Evolutionary conservation across 2,888 invertebrate genomes (phyloP), one percentile per base, ranked within the genome.

Genomic region (Bimastos eiseni): DNA sequence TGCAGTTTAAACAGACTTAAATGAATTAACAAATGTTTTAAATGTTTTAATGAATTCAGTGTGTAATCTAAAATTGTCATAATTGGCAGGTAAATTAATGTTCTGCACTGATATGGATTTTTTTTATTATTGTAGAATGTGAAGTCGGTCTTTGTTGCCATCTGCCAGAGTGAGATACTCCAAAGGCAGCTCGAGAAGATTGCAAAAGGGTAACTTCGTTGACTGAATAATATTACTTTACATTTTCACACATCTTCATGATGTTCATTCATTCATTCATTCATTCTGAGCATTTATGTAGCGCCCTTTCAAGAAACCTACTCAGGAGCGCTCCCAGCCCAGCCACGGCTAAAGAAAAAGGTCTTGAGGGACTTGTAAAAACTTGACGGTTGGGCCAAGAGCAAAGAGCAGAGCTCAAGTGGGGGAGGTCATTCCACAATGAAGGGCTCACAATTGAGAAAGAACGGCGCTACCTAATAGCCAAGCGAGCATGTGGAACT

Each of bases 181-280:
- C 99, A 99, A 96, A 97, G 97, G 1, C 97, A 98, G 93, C 98
- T 99, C 0, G 98, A 98, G 96, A 99, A 99, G 96, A 99, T 99
- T 93, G 99, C 99, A 96, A 99, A 99, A 95, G 99, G 99, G 95
- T 96, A 92, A 92, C 94, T 93, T 19, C 15, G 34, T 33, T 30
- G 70, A 11, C n/a, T n/a, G n/a, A 30, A 70, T 70, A 30, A 55
- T 55, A 55, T 55, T 30, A 4, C 8, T n/a, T 70, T 70, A n/a
- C 70, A 70, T 8, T 1, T 8, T n/a, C 70, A 3, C 13, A 2
- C 8, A 13, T 70, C 30, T 70, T n/a, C n/a, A 5, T 8, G 24
- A n/a, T 70, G 70, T n/a, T n/a, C 70, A n/a, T n/a, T 17, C 70
- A n/a, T 24, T 24, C 49, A 24, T n/a, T 3, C 8, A 17, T 8